Evolutionary conservation across 2,113 vertebrate species (phyloP), one percentile per base, ranked within the genome.

Genomic region (Megaceryle maxima): DNA sequence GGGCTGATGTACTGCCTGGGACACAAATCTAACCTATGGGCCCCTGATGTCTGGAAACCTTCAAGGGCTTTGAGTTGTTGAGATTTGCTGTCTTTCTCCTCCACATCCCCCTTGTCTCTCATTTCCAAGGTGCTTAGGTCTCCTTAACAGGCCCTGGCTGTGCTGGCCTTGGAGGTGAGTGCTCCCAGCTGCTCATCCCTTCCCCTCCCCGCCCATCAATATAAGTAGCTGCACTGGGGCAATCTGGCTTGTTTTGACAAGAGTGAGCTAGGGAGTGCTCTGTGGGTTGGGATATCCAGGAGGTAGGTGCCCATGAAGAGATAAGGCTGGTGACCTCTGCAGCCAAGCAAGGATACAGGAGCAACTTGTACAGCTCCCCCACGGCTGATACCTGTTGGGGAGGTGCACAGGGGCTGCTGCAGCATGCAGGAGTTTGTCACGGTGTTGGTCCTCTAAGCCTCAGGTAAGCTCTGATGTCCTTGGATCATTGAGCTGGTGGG

Each of bases 391-490:
- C 9, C 50, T 25, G 46, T 4, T 9, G 50, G 26, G 20, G 35
- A 46, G 37, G 10, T 18, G 21, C 7, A 3, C 11, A 4, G 3
- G 10, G 41, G 48, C 37, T 2, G 0, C 11, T 24, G 3, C 20
- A 16, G 3, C 4, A 2, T 24, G 2, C 0, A 0, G 39, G 43
- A 21, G 15, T 24, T 46, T 63, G 70, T 64, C 48, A 6, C 25
- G 20, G 39, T 2, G 0, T 4, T 26, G 26, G 5, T 46, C 20
- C 12, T 44, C 17, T 3, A 12, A 64, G 39, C 43, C 21, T 53
- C 43, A 56, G 81, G 25, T 41, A 28, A 80, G 53, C 37, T 31
- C 37, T 43, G 22, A 4, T 57, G 35, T 41, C 69, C 46, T 53
- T n/a, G 43, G 7, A 3, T 60, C 4, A 2, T n/a, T 63, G 60